Base-by-base conservation (phyloP, 2,797 vertebrate species). In the Argyrosomus regius region DNA sequence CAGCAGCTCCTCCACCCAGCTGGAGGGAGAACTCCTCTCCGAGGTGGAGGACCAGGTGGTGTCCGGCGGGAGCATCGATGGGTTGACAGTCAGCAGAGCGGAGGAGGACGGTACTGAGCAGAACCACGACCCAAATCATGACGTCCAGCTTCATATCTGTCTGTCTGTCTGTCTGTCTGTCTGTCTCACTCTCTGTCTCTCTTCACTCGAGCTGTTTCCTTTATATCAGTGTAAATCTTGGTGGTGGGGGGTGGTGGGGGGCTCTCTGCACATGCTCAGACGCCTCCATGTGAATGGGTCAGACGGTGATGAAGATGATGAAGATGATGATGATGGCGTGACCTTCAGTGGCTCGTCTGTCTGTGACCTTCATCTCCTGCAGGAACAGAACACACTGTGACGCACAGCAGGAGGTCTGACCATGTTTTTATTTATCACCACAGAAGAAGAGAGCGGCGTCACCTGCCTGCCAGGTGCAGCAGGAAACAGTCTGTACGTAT, bases 91-190 rank as follows among this genome's bases (percentile, higher is more conserved):
- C 71, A 3, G 60, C 35, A 1, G 93, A 92, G 76, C 87, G 87
- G 60, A 95, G 65, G 6, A 77, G 74, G 49, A 81, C 1, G 45
- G n/a, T 10, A 4, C 93, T 79, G 82, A 97, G 88, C 85, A 97
- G 92, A 81, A 93, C 89, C 71, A 91, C 91, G 39, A 93, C 87
- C 80, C 93, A 96, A 77, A 96, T 71, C 63, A 96, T 85, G 86
- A 96, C 88, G 58, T 90, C 93, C 86, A 95, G 87, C 95, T 96
- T 97, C 97, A 87, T 89, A 48, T 9, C 31, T 26, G 14, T 3
- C 60, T 28, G 53, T 57, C 54, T 57, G 24, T 18, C 54, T 17
- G 3, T 56, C 13, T 35, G 31, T 22, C 24, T 28, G 16, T 26
- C 65, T 53, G 68, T 71, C 56, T 71, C 48, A 24, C 11, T 58